These are phyloP conservation scores for Acrocephalus scirpaceus DNA, from an alignment of 2,797 vertebrate species.

Conservation along the genomic window DNA sequence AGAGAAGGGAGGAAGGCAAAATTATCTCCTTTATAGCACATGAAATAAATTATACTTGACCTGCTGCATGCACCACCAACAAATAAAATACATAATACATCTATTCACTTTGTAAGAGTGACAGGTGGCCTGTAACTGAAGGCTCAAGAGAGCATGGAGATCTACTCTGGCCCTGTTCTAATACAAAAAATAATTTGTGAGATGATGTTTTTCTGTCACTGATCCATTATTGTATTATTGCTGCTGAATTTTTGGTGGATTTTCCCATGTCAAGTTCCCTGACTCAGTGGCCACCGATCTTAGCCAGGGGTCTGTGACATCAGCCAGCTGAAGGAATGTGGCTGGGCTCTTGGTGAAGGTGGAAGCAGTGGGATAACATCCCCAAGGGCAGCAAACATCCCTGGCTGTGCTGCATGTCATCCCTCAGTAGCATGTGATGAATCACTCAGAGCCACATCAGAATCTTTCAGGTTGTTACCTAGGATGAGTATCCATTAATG, in stretches of 20 bases:
- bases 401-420: not conserved
- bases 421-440: not conserved
- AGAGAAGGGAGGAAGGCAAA: not conserved
- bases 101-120: not conserved
- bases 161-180: not conserved
- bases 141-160: not conserved
- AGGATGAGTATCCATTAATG: rapidly evolving
- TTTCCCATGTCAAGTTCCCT: not conserved
- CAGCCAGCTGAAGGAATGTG: not conserved
- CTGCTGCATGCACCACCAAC: not conserved
- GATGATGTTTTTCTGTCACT: not conserved
- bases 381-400: not conserved
- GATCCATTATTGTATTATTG: not conserved
- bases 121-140: not conserved
- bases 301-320: not conserved
- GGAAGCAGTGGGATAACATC: not conserved
- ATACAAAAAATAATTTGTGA: not conserved
- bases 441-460: not conserved
- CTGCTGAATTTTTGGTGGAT: not conserved
- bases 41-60: not conserved
- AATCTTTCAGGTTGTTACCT: not conserved
- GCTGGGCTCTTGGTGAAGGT: not conserved
- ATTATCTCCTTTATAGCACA: not conserved
- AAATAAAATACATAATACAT: not conserved
- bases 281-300: rapidly evolving